Percentiles rank a stretch among this genome's conserved stretches.
Conservation (phyloP, 2,113 vertebrate genomes). For the Amphiprion percula region DNA sequence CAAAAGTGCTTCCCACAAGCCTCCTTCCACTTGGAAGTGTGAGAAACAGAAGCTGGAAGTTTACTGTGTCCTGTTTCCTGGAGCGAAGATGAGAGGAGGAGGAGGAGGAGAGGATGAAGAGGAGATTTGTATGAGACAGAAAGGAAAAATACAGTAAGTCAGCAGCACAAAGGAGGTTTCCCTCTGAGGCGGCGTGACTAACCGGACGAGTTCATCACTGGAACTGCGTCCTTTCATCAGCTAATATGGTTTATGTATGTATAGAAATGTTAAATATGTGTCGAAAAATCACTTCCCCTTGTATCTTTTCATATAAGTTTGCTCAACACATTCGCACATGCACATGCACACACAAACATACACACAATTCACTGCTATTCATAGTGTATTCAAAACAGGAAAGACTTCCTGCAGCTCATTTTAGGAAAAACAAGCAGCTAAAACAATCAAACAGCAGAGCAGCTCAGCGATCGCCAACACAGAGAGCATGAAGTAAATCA, state of each 20-base stretch:
- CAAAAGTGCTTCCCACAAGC: slow-evolving; percentile 68
- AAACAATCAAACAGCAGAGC: slow-evolving; percentile 71
- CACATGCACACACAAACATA: slow-evolving; percentile 18
- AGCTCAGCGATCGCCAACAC: slow-evolving; percentile 23
- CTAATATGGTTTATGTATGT: neutral
- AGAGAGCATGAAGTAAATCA: slow-evolving; percentile 22
- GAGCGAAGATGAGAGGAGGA: slow-evolving; percentile 38
- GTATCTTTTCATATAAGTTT: neutral
- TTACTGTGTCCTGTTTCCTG: slow-evolving; percentile 78
- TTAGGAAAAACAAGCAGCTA: slow-evolving; percentile 80
- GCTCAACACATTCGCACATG: slow-evolving; percentile 17
- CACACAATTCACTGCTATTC: slow-evolving; percentile 68
- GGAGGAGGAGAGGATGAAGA: slow-evolving; percentile 57
- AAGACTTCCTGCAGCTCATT: slow-evolving; percentile 82
- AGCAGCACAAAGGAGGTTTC: neutral
- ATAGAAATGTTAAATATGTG: neutral
- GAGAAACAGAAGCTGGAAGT: slow-evolving; percentile 86
- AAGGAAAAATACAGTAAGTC: slow-evolving; percentile 54
- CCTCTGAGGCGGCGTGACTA: neutral
- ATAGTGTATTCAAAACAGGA: slow-evolving; percentile 85
- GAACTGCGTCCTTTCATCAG: neutral
- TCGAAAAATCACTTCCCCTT: neutral
- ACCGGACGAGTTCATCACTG: neutral
- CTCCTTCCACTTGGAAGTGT: slow-evolving; percentile 81
- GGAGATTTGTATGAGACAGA: slow-evolving; percentile 55